These are phyloP conservation scores for Scaptodrosophila lebanonensis DNA, from an alignment of 1,140 invertebrate species.

Conservation along the genomic window DNA sequence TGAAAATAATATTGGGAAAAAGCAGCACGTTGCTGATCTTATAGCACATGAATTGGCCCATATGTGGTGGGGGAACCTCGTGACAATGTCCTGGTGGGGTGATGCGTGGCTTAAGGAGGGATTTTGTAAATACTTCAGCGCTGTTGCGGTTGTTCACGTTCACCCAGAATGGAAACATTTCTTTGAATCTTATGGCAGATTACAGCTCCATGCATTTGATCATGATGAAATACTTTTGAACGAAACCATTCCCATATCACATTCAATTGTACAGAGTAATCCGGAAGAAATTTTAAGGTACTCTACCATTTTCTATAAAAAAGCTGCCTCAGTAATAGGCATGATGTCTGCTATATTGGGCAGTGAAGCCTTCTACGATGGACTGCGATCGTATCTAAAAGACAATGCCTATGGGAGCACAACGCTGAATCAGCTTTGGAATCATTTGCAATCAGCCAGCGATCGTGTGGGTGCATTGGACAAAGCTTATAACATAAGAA, in stretches of 20 bases:
- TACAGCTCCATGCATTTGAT: too few species aligned
- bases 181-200: too few species aligned
- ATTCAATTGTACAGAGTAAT: too few species aligned
- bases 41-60: constrained; percentile 92
- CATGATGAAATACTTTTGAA: too few species aligned
- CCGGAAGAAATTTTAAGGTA: constrained; percentile 79
- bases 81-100: constrained; percentile 87
- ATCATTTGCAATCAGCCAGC: constrained; percentile 81
- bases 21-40: constrained; percentile 85
- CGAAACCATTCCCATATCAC: too few species aligned
- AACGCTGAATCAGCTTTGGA: constrained; percentile 88
- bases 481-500: constrained; percentile 79
- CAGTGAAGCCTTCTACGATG: constrained; percentile 82
- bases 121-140: constrained; percentile 88
- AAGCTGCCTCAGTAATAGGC: constrained; percentile 89
- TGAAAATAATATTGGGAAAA: constrained; percentile 72
- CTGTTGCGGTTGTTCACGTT: constrained; percentile 85
- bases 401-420: constrained; percentile 82
- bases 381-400: constrained; percentile 82
- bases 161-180: too few species aligned
- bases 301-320: constrained; percentile 90
- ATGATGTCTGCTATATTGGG: constrained; percentile 92
- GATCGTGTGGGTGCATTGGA: constrained; percentile 76
- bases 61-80: constrained; percentile 89
- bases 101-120: constrained; percentile 93